These are phyloP conservation scores for Platichthys flesus DNA, from an alignment of 2,113 vertebrate genomes.

Conservation along the genomic window DNA sequence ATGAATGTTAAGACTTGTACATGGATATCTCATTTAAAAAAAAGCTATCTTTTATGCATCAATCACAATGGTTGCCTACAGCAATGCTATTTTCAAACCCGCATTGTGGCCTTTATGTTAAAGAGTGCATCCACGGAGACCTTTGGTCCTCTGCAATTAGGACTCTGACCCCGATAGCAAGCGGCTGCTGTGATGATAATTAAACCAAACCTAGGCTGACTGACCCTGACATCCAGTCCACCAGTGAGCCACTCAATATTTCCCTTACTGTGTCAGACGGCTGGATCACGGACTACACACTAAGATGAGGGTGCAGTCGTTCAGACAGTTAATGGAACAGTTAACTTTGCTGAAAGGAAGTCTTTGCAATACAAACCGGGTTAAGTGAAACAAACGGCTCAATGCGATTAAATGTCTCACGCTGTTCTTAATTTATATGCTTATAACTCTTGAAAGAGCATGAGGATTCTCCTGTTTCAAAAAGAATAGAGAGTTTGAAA, in stretches of 20 bases:
- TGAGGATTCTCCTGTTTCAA: no score
- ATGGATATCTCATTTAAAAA: background rate
- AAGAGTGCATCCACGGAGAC: background rate
- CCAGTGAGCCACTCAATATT: background rate
- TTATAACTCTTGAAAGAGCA: no score
- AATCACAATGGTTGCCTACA: no score
- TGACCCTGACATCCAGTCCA: slow-evolving; percentile 18
- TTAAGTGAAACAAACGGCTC: no score
- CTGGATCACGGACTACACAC: background rate
- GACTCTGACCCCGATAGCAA: background rate
- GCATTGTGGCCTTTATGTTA: no score
- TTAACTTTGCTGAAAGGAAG: no score
- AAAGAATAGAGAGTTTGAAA: no score
- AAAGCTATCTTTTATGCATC: background rate
- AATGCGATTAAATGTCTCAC: no score
- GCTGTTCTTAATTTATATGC: no score
- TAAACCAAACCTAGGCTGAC: slow-evolving; percentile 11
- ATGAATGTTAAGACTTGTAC: background rate
- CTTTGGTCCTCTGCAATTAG: slow-evolving; percentile 15
- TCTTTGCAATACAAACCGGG: no score
- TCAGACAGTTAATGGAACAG: no score
- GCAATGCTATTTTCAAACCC: background rate
- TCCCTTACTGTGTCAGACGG: background rate
- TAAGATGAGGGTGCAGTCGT: no score
- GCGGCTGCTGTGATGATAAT: slow-evolving; percentile 25